These are phyloP conservation scores for Tetrapedia diversipes DNA, from an alignment of 2,888 invertebrate species.

Conservation along the genomic window DNA sequence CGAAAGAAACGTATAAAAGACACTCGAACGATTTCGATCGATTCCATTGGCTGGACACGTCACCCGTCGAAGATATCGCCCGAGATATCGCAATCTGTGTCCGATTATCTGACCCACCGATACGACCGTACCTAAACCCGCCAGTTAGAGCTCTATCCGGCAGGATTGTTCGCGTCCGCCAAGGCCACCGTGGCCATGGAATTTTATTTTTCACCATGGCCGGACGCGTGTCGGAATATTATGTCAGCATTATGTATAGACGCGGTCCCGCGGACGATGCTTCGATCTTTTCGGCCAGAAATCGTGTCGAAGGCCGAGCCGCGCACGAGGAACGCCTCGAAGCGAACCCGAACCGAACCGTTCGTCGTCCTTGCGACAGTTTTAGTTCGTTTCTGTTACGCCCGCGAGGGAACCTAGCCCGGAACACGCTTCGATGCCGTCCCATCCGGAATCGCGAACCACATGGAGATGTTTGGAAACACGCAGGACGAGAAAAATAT, in stretches of 20 bases:
- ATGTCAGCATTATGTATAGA: constrained; percentile 71
- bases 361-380: constrained; percentile 56
- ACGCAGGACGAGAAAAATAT: too few relatives aligned
- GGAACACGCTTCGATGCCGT: not conserved
- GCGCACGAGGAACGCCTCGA: constrained; percentile 13
- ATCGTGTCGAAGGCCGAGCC: constrained; percentile 61
- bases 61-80: not conserved
- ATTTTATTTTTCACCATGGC: constrained; percentile 52
- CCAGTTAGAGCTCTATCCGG: not conserved
- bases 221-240: constrained; percentile 38
- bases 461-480: too few relatives aligned
- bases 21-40: not conserved
- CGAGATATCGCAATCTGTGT: not conserved
- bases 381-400: constrained; percentile 40
- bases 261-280: constrained; percentile 42
- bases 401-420: not conserved
- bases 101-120: constrained; percentile 5
- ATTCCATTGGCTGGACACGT: not conserved
- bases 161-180: constrained; percentile 10
- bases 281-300: constrained; percentile 64
- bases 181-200: constrained; percentile 36
- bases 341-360: constrained; percentile 21
- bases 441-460: not conserved
- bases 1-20: not conserved
- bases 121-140: not conserved